Conservation (phyloP, 2,113 vertebrate species). For the Egretta garzetta region DNA sequence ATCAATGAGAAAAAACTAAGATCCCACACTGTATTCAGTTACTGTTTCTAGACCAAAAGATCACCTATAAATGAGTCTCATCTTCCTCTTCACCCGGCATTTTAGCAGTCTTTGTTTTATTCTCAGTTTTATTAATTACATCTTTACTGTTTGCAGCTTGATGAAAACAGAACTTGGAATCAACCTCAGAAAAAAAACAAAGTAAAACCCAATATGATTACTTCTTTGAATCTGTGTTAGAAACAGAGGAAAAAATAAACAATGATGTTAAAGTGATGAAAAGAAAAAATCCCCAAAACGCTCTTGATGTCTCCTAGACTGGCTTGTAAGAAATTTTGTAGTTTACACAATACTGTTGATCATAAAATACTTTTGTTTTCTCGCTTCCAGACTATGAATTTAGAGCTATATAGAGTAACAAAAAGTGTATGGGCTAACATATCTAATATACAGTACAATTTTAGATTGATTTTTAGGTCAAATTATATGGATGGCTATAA, state of each 20-base stretch:
- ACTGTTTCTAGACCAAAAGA: neutral
- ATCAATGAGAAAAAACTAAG: neutral
- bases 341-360: neutral
- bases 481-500: neutral
- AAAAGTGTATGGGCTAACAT: neutral
- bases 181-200: neutral
- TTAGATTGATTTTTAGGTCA: neutral
- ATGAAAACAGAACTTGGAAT: neutral
- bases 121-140: neutral
- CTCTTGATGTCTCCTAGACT: neutral
- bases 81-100: neutral
- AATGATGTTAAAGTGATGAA: neutral
- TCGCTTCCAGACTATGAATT: neutral
- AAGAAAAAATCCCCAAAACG: rapidly evolving
- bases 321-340: neutral
- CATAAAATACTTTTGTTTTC: neutral
- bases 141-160: neutral
- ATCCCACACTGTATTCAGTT: neutral
- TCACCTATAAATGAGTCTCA: neutral
- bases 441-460: neutral
- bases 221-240: neutral
- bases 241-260: neutral
- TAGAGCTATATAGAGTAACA: neutral
- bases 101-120: neutral
- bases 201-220: rapidly evolving